Evolutionary conservation across 2,888 invertebrate species (phyloP).

Genomic region (Lasioglossum pauxillum): DNA sequence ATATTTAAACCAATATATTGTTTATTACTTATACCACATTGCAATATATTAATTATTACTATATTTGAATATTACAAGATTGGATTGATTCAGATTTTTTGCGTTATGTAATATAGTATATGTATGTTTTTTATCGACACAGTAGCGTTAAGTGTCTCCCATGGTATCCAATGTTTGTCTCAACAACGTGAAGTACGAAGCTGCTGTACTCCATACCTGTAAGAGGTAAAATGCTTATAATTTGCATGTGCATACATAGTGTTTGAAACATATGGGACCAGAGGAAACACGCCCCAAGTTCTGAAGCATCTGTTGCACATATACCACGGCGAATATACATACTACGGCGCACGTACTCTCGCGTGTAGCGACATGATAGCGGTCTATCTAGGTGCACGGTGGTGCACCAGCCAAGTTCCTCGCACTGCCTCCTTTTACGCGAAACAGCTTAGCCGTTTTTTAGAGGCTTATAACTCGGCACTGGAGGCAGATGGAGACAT

Average conservation of each 20-base stretch:
- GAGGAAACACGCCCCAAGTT: background rate
- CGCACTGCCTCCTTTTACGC: no score
- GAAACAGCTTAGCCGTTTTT: no score
- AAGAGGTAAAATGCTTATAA: background rate
- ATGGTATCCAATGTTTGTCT: background rate
- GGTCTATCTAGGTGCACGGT: no score
- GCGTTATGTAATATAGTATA: no score
- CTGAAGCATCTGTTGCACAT: background rate
- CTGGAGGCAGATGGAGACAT: no score
- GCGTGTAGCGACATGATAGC: background rate
- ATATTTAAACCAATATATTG: background rate
- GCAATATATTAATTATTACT: background rate
- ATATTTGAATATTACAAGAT: no score
- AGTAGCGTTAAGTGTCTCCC: background rate
- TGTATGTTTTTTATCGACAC: background rate
- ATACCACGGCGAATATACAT: no score
- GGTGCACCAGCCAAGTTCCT: no score
- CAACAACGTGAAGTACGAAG: constrained; percentile 52
- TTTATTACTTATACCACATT: background rate
- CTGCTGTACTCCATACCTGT: constrained; percentile 46
- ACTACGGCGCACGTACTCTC: background rate
- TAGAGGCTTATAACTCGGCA: no score
- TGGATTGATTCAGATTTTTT: no score
- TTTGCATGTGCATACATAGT: background rate
- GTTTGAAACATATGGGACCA: background rate